Evolutionary conservation across 2,888 invertebrate species (phyloP), one percentile per base, ranked within the genome.

Genomic region (Hirtodrosophila alboralis): DNA sequence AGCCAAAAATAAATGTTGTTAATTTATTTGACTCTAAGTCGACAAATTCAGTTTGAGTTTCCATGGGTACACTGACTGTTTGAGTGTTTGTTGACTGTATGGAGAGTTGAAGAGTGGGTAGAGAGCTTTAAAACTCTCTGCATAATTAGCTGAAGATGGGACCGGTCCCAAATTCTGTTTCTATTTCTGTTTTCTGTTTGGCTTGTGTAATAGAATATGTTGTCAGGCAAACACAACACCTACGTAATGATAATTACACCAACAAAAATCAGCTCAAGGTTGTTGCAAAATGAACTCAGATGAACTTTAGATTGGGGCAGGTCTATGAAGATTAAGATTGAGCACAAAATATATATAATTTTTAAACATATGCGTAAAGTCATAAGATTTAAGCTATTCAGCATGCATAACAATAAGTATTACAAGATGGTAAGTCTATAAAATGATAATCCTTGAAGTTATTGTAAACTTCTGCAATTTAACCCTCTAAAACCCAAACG

Each of bases 131-230:
- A n/a, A 43, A 48, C 53, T 41, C 44, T 44, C 21, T 27, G 51
- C 66, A 62, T 71, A 67, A 83, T 67, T 64, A 77, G 56, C 38
- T 64, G 53, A 57, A 75, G 84, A 83, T 77, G 83, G 44, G 54
- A 56, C 44, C 57, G 41, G 27, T 53, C 51, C 45, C 44, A 21
- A 8, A n/a, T 43, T 41, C 38, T 40, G 10, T 12, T 49, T 23
- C 36, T 18, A 5, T 49, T 28, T 60, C 41, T 4, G 40, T 41
- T 60, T n/a, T 18, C 18, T 18, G 18, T 18, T 31, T 44, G 43
- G 28, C 12, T 26, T 48, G 9, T 58, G 70, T 60, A 33, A 33
- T 37, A 31, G 41, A 33, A 58, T 43, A 65, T 37, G 48, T 41
- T 31, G 28, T n/a, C n/a, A n/a, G n/a, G n/a, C n/a, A n/a, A n/a